These are phyloP conservation scores for Vulpes ferrilata DNA, from an alignment of 2,113 vertebrate genomes.

Conservation along the genomic window DNA sequence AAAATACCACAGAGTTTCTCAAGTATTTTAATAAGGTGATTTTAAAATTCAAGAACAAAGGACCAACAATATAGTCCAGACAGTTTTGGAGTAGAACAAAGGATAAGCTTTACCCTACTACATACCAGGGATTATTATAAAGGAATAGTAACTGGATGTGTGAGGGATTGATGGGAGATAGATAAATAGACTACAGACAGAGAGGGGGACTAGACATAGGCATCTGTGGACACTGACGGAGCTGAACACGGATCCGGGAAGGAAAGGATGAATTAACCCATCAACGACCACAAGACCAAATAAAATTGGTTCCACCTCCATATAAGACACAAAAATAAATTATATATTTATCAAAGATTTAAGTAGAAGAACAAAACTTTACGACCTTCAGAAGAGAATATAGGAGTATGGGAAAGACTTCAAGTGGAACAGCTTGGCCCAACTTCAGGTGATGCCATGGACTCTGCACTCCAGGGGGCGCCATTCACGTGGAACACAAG, in stretches of 20 bases:
- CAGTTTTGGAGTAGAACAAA: constrained; percentile 17
- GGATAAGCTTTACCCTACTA: not conserved
- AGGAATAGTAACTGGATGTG: not conserved
- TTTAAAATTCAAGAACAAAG: constrained; percentile 37
- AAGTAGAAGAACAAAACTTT: not conserved
- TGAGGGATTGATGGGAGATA: not conserved
- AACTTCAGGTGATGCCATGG: not conserved
- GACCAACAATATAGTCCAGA: not conserved
- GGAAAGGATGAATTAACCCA: not conserved
- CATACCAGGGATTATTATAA: not conserved
- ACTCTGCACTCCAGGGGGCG: not conserved
- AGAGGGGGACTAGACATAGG: not conserved
- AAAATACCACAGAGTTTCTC: constrained; percentile 20
- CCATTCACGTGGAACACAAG: not conserved
- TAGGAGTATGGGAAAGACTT: not conserved
- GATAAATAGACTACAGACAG: not conserved
- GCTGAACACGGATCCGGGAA: not conserved
- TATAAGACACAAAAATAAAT: not conserved
- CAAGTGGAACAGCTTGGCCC: not conserved
- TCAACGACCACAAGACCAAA: not conserved
- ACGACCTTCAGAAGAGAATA: not conserved
- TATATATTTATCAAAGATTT: not conserved
- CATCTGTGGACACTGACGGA: not conserved
- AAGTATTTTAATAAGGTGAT: constrained; percentile 11
- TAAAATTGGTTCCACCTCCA: not conserved